These are phyloP conservation scores for Pseudomyrmex pallidus DNA, from an alignment of 1,140 invertebrate species.

Conservation along the genomic window DNA sequence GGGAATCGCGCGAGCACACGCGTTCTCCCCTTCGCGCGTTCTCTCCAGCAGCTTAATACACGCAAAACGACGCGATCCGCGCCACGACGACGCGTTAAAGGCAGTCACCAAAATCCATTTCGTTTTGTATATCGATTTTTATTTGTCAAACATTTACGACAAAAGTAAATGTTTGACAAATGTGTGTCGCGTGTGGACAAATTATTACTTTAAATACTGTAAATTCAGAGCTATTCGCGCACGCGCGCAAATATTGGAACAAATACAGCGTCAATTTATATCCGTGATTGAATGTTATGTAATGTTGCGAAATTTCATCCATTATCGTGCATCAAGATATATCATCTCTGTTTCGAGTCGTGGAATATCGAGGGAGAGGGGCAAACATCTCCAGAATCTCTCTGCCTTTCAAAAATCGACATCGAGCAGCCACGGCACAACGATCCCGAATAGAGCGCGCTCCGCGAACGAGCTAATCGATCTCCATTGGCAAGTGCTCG, in stretches of 20 bases:
- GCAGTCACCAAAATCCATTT: slow-evolving; percentile 10
- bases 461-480: slow-evolving; percentile 10
- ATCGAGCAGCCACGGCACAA: background rate
- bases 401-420: slow-evolving; percentile 1
- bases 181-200: too few species aligned
- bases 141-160: too few species aligned
- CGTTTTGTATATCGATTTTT: background rate
- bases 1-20: slow-evolving; percentile 40
- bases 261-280: too few species aligned
- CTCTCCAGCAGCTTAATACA: slow-evolving; percentile 24
- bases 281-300: too few species aligned
- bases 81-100: slow-evolving; percentile 22
- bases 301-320: too few species aligned
- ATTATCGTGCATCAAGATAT: too few species aligned
- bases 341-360: too few species aligned
- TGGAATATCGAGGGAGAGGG: too few species aligned
- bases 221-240: too few species aligned
- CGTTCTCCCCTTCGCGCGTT: slow-evolving; percentile 18
- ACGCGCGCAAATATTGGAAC: too few species aligned
- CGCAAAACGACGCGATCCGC: slow-evolving; percentile 39
- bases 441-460: slow-evolving; percentile 14
- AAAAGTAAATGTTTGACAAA: too few species aligned
- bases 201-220: too few species aligned
- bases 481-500: slow-evolving; percentile 34
- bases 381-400: background rate